Base-by-base conservation (phyloP, 2,888 invertebrate species). In the Bombylius major region DNA sequence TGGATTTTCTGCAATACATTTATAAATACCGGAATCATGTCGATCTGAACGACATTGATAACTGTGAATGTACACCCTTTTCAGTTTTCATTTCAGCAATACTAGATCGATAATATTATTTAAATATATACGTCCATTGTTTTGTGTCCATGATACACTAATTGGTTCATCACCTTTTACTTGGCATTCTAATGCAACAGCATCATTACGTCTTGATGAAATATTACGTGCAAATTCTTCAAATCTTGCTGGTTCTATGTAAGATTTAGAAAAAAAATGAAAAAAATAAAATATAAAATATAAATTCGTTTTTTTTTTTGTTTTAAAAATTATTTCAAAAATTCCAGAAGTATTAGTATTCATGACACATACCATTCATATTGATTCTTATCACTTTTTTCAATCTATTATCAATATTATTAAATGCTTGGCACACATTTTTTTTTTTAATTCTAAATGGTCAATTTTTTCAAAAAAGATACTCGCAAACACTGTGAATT, bases 151-250 rank as follows among this genome's bases (percentile, higher is more conserved):
- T 50, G 82, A 79, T 60, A 91, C 82, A 63, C 84, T 82, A 62
- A 92, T 83, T 33, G 91, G 92, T 64, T 83, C 82, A 75, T 92
- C 91, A 1, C 91, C 92, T 62, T 86, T 82, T 46, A 87, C 89
- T 66, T 85, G 83, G 69, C 92, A 92, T 58, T 82, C 79, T 58
- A 92, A 77, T 32, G 83, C 83, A 39, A 87, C 84, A 14, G 87
- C 81, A 64, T 84, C 82, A 54, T 87, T 87, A 48, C 88, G 81
- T 32, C 86, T 81, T 11, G 88, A 87, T 45, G 88, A 86, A 66
- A 87, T 82, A 72, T 90, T 90, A 67, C 82, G 83, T 5, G 85
- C 81, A 39, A 83, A 80, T 64, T 81, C 78, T 70, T 87, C 87
- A 69, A 89, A 89, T 61, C 87, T 79, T 3, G 86, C 87, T 5